Evolutionary conservation across 2,888 invertebrate species (phyloP).

Genomic region (Galerucella calmariensis): DNA sequence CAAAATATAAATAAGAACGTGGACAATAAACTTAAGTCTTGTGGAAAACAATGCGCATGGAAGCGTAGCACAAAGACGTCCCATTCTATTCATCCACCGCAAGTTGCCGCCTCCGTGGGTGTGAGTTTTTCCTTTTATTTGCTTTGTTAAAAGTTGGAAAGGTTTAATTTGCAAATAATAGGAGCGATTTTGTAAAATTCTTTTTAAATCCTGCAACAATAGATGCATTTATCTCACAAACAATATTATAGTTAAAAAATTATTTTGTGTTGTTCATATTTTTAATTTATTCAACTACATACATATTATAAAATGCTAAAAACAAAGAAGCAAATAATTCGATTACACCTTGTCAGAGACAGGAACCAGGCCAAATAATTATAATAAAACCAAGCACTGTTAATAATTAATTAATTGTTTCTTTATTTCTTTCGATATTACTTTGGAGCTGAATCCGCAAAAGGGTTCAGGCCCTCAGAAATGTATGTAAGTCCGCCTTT

Average conservation of each 20-base stretch:
- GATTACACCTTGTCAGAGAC: no score
- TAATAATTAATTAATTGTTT: no score
- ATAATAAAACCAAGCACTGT: no score
- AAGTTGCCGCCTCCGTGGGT: conserved; percentile 40
- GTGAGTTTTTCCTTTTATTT: conserved; percentile 35
- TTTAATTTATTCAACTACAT: no score
- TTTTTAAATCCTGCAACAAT: conserved; percentile 2
- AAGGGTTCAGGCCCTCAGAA: no score
- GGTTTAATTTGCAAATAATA: conserved; percentile 21
- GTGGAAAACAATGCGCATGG: conserved; percentile 53
- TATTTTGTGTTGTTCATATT: neutral
- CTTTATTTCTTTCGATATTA: no score
- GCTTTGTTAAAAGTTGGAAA: conserved; percentile 17
- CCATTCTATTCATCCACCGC: conserved; percentile 39
- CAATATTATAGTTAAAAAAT: neutral
- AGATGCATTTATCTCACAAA: neutral
- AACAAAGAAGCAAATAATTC: no score
- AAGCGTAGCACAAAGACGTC: conserved; percentile 42
- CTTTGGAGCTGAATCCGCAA: no score
- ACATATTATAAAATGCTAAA: no score
- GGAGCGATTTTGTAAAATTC: neutral
- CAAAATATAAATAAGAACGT: conserved; percentile 56
- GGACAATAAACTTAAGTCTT: conserved; percentile 51
- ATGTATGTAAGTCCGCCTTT: no score
- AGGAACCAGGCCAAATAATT: no score